These are phyloP conservation scores for Gymnocypris eckloni DNA, from an alignment of 2,797 vertebrate genomes.

Conservation along the genomic window DNA sequence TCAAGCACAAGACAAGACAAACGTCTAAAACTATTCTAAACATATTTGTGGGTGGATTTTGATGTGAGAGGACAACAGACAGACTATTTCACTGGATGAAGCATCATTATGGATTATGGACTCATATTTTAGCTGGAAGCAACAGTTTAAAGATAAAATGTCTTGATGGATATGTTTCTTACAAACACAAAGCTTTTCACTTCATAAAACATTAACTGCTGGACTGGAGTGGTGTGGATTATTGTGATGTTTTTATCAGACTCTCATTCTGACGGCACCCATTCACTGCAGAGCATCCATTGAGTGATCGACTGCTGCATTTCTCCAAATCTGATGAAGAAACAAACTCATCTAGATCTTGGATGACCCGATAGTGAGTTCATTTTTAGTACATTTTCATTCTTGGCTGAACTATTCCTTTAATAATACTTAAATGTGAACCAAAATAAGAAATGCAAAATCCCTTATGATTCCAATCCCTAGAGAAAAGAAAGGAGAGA, in stretches of 20 bases:
- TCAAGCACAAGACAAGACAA: background rate
- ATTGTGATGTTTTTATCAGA: background rate
- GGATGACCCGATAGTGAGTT: no score
- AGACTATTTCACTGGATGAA: background rate
- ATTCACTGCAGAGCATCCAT: background rate
- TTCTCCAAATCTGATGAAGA: no score
- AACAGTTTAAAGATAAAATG: background rate
- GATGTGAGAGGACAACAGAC: background rate
- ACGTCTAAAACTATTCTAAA: background rate
- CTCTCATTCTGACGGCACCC: background rate
- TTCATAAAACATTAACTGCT: no score
- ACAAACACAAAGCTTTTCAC: no score
- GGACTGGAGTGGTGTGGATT: background rate
- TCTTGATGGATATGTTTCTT: background rate
- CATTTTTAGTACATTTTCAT: background rate
- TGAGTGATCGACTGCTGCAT: background rate
- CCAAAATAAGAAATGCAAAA: background rate
- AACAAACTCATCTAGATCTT: background rate
- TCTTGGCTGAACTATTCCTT: background rate
- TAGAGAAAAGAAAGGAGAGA: background rate
- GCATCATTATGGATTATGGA: background rate
- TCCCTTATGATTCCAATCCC: background rate
- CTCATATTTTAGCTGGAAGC: background rate
- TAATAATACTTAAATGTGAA: background rate
- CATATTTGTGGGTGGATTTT: no score